Evolutionary conservation across 2,888 invertebrate species (phyloP).

Genomic region (Pristionchus exspectatus): DNA sequence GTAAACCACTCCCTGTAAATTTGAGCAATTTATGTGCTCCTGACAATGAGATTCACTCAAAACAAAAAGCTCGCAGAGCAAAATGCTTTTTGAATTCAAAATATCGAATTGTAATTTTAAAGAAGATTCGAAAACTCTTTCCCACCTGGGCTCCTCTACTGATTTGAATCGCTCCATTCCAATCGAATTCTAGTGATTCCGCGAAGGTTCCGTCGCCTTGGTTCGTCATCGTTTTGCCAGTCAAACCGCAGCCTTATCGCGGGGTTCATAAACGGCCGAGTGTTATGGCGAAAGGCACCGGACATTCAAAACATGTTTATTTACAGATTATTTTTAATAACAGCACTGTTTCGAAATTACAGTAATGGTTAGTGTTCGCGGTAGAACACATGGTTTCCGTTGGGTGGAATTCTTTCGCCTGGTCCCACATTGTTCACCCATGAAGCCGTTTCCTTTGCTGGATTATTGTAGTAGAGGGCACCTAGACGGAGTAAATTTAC

Average conservation of each 20-base stretch:
- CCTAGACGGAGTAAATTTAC: not conserved
- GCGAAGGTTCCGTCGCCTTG: not conserved
- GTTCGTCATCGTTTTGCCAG: not conserved
- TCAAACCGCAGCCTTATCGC: not conserved
- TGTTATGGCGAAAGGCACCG: not conserved
- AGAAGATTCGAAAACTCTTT: not conserved
- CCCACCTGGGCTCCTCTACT: conserved; percentile 11
- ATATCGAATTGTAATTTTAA: not conserved
- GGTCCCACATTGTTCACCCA: not conserved
- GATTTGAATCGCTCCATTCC: not conserved
- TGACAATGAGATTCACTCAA: too few relatives aligned
- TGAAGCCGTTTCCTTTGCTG: not conserved
- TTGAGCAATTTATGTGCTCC: too few relatives aligned
- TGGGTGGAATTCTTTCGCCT: not conserved
- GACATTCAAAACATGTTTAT: not conserved
- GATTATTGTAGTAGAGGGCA: not conserved
- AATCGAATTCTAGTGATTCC: not conserved
- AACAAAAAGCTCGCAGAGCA: too few relatives aligned
- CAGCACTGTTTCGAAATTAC: not conserved
- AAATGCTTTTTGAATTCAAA: too few relatives aligned
- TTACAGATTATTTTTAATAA: not conserved
- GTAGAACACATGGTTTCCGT: not conserved
- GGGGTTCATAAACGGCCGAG: not conserved
- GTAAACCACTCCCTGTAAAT: not conserved
- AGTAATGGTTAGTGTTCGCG: not conserved